These are phyloP conservation scores for Tribolium madens DNA, from an alignment of 1,140 invertebrate species.

Conservation along the genomic window DNA sequence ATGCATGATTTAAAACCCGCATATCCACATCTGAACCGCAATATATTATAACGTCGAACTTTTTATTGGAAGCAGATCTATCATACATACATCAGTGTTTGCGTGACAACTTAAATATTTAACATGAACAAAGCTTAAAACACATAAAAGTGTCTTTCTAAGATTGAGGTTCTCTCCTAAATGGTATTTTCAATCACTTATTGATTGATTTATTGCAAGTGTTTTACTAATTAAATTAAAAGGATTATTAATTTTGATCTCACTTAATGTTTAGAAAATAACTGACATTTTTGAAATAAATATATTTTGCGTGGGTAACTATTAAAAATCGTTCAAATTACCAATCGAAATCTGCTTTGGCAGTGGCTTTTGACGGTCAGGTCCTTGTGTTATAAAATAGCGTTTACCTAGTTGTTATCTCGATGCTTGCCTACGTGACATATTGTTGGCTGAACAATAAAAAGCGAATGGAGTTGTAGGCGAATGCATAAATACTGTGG, in stretches of 20 bases:
- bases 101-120: background rate
- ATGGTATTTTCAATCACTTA: too few relatives aligned
- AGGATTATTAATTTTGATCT: too few relatives aligned
- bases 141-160: background rate
- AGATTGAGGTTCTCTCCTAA: too few relatives aligned
- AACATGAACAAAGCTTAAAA: background rate
- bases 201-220: too few relatives aligned
- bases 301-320: too few relatives aligned
- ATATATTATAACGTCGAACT: constrained; percentile 7
- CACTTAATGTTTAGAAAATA: too few relatives aligned
- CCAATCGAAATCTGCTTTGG: too few relatives aligned
- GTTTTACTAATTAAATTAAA: too few relatives aligned
- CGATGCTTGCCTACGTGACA: constrained; percentile 47
- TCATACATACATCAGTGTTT: background rate
- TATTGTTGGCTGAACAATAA: constrained; percentile 54
- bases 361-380: background rate
- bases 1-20: constrained; percentile 29
- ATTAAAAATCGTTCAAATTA: too few relatives aligned
- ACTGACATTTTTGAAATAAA: too few relatives aligned
- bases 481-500: constrained; percentile 54
- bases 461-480: constrained; percentile 46
- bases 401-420: constrained; percentile 35
- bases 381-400: constrained; percentile 30
- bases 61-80: constrained; percentile 11
- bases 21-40: constrained; percentile 14